A percentile compares a stretch with the other conserved stretches of the same genome.
Evolutionary conservation across 37 sponge, comb jelly and placozoan species (phyloP).

Genomic region (Haliclona indistincta): DNA sequence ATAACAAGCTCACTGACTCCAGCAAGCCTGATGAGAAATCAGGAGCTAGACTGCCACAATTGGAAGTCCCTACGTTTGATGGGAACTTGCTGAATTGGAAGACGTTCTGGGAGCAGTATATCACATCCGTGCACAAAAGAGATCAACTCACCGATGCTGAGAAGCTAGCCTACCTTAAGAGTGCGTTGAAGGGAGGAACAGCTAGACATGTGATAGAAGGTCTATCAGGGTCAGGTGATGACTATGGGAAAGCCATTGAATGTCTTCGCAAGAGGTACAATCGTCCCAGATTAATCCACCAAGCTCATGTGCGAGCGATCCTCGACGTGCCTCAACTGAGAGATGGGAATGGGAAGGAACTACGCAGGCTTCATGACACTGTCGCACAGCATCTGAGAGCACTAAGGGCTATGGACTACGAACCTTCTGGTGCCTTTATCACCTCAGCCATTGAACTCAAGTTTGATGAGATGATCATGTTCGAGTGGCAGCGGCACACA

Average conservation of each 20-base stretch:
- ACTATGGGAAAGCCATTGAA: background rate
- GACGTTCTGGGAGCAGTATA: background rate
- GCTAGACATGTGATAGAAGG: background rate
- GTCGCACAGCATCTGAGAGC: background rate
- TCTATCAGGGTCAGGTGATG: background rate
- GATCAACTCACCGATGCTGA: background rate
- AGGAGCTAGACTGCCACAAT: background rate
- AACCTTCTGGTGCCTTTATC: background rate
- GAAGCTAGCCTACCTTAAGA: background rate
- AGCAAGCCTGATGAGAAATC: background rate
- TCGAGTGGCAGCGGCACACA: background rate
- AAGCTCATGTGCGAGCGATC: background rate
- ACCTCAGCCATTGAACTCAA: background rate
- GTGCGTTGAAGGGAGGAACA: background rate
- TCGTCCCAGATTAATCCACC: background rate
- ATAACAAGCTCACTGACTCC: background rate
- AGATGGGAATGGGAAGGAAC: background rate
- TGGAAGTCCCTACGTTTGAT: background rate
- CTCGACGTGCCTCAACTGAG: background rate
- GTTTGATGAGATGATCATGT: background rate
- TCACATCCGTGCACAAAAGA: background rate
- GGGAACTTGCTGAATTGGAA: background rate
- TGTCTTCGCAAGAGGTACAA: background rate
- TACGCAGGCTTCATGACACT: background rate
- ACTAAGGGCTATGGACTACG: background rate